Percentiles rank a stretch among this genome's conserved stretches.
These are phyloP conservation scores for Eremophila alpestris DNA, from an alignment of 2,797 vertebrate genomes.

Conservation along the genomic window DNA sequence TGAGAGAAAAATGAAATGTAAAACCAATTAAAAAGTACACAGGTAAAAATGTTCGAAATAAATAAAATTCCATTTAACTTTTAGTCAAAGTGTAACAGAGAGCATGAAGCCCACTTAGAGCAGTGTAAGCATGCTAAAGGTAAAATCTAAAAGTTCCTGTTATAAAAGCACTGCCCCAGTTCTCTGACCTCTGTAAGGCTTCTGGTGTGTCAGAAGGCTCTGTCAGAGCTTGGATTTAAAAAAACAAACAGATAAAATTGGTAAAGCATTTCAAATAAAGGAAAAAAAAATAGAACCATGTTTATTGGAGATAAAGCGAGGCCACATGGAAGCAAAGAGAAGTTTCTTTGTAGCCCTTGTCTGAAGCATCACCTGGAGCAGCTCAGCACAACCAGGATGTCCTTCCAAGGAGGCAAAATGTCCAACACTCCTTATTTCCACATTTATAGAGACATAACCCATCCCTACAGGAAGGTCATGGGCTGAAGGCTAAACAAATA, in stretches of 20 bases:
- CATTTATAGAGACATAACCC: not conserved
- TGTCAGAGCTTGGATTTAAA: conserved; percentile 53
- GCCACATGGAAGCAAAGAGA: not conserved
- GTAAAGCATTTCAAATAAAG: conserved; percentile 73
- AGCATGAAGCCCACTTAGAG: not conserved
- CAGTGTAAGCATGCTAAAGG: not conserved
- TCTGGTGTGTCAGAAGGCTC: conserved; percentile 81
- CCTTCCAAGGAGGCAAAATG: not conserved
- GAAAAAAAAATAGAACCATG: not conserved
- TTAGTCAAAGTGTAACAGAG: not conserved
- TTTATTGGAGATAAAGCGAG: not conserved
- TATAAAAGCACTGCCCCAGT: not conserved
- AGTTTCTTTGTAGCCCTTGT: not conserved
- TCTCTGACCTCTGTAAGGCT: conserved; percentile 83
- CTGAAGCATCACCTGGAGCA: not conserved
- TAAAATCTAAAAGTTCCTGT: not conserved
- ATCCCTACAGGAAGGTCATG: not conserved
- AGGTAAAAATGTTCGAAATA: not conserved
- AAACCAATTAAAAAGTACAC: not conserved
- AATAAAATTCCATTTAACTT: not conserved
- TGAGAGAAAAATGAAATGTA: not conserved
- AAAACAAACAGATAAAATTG: not conserved
- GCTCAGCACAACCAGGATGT: not conserved
- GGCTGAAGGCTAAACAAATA: not conserved
- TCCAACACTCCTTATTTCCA: not conserved